These are phyloP conservation scores for Drosophila lowei DNA, from an alignment of 1,140 invertebrate genomes.

Conservation along the genomic window DNA sequence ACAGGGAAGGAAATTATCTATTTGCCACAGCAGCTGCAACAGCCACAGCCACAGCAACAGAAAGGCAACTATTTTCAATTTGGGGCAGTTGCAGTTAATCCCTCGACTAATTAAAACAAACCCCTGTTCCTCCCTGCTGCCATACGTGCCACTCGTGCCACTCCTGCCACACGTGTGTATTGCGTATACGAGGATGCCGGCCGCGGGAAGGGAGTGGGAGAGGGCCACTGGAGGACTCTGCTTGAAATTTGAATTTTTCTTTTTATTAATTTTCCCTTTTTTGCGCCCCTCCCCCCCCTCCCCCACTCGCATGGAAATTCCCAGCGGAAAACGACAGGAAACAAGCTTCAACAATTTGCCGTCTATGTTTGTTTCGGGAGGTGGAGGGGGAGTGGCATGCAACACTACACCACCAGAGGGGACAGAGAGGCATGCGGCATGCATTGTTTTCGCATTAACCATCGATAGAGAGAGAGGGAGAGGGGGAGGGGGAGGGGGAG, in stretches of 20 bases:
- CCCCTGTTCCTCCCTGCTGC: constrained; percentile 29
- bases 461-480: too few species aligned
- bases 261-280: constrained; percentile 67
- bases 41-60: background rate
- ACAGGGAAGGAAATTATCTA: too few species aligned
- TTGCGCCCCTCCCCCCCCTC: background rate
- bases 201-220: too few species aligned
- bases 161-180: constrained; percentile 14
- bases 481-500: too few species aligned
- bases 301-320: constrained; percentile 18
- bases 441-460: constrained; percentile 38
- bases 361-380: constrained; percentile 34
- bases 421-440: background rate
- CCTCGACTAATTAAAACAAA: constrained; percentile 67
- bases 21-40: background rate
- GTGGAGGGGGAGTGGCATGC: constrained; percentile 16
- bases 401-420: background rate
- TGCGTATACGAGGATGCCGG: constrained; percentile 54
- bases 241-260: constrained; percentile 72
- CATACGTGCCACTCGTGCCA: background rate
- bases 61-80: constrained; percentile 45
- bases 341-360: constrained; percentile 69
- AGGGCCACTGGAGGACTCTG: constrained; percentile 30
- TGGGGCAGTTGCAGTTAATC: constrained; percentile 38
- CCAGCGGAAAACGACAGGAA: constrained; percentile 30